These are phyloP conservation scores for Panagrolaimus sp. DNA, from an alignment of 1,140 invertebrate genomes.

Conservation along the genomic window DNA sequence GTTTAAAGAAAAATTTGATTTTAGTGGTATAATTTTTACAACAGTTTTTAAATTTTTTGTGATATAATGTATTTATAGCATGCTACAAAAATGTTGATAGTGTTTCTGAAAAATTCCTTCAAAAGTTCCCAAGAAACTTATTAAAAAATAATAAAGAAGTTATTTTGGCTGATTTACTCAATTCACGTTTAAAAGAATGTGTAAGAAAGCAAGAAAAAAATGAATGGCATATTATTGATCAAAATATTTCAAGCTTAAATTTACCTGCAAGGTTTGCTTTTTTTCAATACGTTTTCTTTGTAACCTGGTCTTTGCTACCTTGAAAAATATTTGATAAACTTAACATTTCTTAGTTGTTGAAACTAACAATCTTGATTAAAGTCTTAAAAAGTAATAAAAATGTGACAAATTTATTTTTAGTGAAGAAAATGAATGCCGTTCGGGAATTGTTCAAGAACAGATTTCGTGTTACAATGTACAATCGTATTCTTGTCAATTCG, in stretches of 20 bases:
- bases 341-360: too few species aligned
- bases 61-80: constrained; percentile 17
- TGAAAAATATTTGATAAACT: too few species aligned
- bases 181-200: constrained; percentile 35
- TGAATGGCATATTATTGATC: constrained; percentile 33
- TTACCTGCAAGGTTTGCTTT: constrained; percentile 22
- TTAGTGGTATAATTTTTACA: constrained; percentile 19
- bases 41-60: constrained; percentile 1
- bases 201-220: constrained; percentile 30
- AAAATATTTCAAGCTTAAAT: constrained; percentile 20
- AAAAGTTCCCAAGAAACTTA: constrained; percentile 41
- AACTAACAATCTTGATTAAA: too few species aligned
- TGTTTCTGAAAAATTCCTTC: constrained; percentile 32
- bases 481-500: constrained; percentile 44
- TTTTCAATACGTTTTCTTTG: too few species aligned
- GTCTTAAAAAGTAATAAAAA: too few species aligned
- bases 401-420: too few species aligned
- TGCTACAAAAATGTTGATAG: not conserved
- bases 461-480: constrained; percentile 44
- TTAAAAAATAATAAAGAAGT: constrained; percentile 37
- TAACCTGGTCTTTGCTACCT: too few species aligned
- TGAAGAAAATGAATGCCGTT: constrained; percentile 46
- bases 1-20: constrained; percentile 36
- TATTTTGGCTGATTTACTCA: constrained; percentile 36
- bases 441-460: constrained; percentile 45